Evolutionary conservation across 2,797 vertebrate genomes (phyloP).

Genomic region (Periophthalmus magnuspinnatus): DNA sequence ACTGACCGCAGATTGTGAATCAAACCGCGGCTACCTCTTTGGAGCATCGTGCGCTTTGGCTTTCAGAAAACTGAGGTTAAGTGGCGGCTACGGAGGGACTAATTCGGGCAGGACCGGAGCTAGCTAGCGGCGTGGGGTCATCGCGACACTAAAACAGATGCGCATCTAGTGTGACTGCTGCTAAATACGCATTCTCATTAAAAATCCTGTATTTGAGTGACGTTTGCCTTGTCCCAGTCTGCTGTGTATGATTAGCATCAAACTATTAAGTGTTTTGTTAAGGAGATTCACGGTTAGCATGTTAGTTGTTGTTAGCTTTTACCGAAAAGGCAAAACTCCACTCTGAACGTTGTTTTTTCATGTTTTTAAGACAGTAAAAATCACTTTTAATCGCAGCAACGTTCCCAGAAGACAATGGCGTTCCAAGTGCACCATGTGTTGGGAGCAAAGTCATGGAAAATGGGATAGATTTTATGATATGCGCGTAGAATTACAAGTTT

Average conservation of each 20-base stretch:
- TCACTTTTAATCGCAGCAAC: background rate
- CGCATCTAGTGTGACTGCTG: background rate
- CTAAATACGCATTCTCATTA: background rate
- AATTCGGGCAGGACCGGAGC: constrained; percentile 11
- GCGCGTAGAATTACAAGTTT: too few relatives aligned
- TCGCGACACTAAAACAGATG: background rate
- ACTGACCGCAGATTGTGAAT: background rate
- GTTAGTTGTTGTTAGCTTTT: too few relatives aligned
- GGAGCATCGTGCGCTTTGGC: background rate
- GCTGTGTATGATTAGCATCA: too few relatives aligned
- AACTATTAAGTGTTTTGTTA: too few relatives aligned
- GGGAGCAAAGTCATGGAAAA: background rate
- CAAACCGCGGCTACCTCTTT: constrained; percentile 6
- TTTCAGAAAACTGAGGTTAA: constrained; percentile 11
- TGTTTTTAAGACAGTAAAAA: too few relatives aligned
- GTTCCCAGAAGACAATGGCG: background rate
- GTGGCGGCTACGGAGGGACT: constrained; percentile 8
- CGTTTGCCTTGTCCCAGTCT: too few relatives aligned
- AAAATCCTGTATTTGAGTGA: too few relatives aligned
- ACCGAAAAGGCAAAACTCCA: too few relatives aligned
- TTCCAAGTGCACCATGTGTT: background rate
- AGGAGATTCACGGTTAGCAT: too few relatives aligned
- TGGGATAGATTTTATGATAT: too few relatives aligned
- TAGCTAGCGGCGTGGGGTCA: background rate
- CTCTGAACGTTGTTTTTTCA: too few relatives aligned